Percentiles rank a stretch among this genome's conserved stretches.
Evolutionary conservation across 2,888 invertebrate species (phyloP).

Genomic region (Pyrrhosoma nymphula): DNA sequence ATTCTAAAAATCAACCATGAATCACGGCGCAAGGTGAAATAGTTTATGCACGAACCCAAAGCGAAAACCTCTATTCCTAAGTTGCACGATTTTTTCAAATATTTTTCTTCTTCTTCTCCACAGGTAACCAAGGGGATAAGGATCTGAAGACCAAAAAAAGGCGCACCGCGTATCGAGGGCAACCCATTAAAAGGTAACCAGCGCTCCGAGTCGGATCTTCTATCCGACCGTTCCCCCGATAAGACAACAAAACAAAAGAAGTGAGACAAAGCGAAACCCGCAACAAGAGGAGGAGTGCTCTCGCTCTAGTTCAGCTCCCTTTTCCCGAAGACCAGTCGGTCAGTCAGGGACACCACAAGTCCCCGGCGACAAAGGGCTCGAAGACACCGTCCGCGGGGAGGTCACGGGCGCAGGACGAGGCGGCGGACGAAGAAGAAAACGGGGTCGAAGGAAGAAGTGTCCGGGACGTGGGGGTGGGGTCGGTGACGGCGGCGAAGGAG

Average conservation of each 20-base stretch:
- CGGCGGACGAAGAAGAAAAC: slow-evolving; percentile 60
- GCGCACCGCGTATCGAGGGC: background rate
- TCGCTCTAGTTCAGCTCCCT: background rate
- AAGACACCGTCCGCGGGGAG: background rate
- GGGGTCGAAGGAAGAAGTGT: slow-evolving; percentile 61
- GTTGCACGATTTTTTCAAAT: too few relatives aligned
- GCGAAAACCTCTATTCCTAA: too few relatives aligned
- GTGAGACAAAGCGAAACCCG: background rate
- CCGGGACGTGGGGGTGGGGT: slow-evolving; percentile 53
- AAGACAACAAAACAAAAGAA: background rate
- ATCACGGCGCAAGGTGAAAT: too few relatives aligned
- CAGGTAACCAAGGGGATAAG: background rate
- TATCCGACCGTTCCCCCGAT: background rate
- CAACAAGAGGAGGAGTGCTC: background rate
- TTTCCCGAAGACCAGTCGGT: too few relatives aligned
- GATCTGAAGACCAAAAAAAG: background rate
- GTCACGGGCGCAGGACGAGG: slow-evolving; percentile 63
- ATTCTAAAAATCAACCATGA: too few relatives aligned
- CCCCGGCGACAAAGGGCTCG: too few relatives aligned
- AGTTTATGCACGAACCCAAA: too few relatives aligned
- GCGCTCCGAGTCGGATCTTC: background rate
- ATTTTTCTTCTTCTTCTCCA: background rate
- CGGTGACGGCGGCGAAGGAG: slow-evolving; percentile 45
- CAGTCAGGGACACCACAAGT: too few relatives aligned
- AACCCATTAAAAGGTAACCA: background rate